Conservation (phyloP, 1,140 invertebrate genomes). For the Aethina tumida region DNA sequence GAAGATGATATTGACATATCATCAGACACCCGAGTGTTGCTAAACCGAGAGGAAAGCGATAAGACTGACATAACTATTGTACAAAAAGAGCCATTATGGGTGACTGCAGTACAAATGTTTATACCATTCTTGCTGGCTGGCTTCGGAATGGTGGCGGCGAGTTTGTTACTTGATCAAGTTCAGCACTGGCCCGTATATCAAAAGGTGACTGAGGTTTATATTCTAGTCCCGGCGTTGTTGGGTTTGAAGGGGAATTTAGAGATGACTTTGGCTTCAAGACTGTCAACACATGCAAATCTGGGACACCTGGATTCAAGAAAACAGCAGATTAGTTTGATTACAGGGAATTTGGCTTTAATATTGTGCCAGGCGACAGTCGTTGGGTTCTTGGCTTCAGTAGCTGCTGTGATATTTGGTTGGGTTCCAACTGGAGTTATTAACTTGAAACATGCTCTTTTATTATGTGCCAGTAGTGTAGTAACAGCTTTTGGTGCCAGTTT, state of each 20-base stretch:
- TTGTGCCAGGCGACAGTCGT: conserved; percentile 90
- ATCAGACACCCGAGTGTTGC: conserved; percentile 18
- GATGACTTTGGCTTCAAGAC: conserved; percentile 90
- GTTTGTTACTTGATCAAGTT: conserved; percentile 72
- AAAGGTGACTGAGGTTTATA: conserved; percentile 80
- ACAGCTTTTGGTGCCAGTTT: conserved; percentile 87
- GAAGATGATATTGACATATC: conserved; percentile 10
- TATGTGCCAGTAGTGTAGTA: conserved; percentile 80
- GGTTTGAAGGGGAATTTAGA: conserved; percentile 95
- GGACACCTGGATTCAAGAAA: conserved; percentile 61
- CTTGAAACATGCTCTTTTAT: conserved; percentile 68
- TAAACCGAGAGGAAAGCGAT: conserved; percentile 7
- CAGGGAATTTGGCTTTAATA: conserved; percentile 79
- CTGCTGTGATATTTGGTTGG: conserved; percentile 77
- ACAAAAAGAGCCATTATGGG: conserved; percentile 43
- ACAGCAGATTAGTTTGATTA: conserved; percentile 61
- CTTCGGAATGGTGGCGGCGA: conserved; percentile 86
- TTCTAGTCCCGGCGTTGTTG: conserved; percentile 85
- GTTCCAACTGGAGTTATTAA: conserved; percentile 72
- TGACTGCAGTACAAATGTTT: conserved; percentile 72
- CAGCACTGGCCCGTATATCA: conserved; percentile 84
- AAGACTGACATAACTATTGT: conserved; percentile 9
- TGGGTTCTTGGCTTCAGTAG: conserved; percentile 79
- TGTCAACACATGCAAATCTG: conserved; percentile 83
- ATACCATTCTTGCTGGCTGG: conserved; percentile 85